Base-by-base conservation (phyloP, 2,888 invertebrate genomes). In the Yponomeuta evonymella region DNA sequence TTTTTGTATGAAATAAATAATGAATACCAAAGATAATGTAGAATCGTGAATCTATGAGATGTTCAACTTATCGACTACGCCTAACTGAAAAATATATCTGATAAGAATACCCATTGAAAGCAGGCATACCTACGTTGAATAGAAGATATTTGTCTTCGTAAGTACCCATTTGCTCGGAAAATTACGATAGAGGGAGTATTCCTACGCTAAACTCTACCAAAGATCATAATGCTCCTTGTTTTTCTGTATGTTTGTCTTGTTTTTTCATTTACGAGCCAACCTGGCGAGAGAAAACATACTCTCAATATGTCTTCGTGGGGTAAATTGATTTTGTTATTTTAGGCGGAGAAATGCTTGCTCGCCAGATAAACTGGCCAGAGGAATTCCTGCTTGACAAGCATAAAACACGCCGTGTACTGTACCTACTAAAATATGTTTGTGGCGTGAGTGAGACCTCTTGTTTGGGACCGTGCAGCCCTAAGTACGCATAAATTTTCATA, bases 281-380 rank as follows among this genome's bases (percentile, higher is more conserved):
- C 77, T 74, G 72, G 62, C 73, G 73, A 74, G 79, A 30, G 81
- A 83, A 84, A 85, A 85, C 81, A 84, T 82, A 76, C 74, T 75
- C 75, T 76, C 79, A 78, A 83, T 83, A 83, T 78, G 78, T 83
- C 82, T 81, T 79, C 76, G 74, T 73, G 65, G 73, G 74, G 74
- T 74, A 79, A 81, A 84, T 84, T 84, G 82, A 82, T 70, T 71
- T 51, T 65, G 30, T 48, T 69, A 66, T 12, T 65, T 68, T 67
- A 70, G 48, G 36, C 62, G 70, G 48, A 15, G 51, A 58, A 58
- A 58, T 58, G 51, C 36, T 67, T 43, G 15, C 43, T 33, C 2
- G 67, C 11, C 67, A 68, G 23, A 51, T 30, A 30, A 30, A 29
- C 29, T 51, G 68, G 68, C 23, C 51, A 8, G 68, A 51, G n/a